phyloP scores from a whole-genome alignment of 2,113 vertebrate genomes.

The Marmota monax region DNA sequence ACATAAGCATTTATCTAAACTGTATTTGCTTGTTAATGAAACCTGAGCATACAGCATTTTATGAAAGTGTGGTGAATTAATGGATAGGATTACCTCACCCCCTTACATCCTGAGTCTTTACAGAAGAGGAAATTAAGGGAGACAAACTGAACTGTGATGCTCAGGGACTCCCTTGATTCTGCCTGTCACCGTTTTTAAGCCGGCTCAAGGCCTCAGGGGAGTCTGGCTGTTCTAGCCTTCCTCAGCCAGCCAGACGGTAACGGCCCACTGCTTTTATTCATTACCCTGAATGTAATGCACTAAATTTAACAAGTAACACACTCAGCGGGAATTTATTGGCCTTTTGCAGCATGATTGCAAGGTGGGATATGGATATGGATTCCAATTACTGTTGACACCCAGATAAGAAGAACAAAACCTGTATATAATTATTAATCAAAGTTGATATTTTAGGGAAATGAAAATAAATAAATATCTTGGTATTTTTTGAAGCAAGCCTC shows the following conservation, averaged over 20 bases:
- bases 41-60: slow-evolving; percentile 47
- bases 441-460: slow-evolving; percentile 78
- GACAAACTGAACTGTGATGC: slow-evolving; percentile 83
- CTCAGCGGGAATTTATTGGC: slow-evolving; percentile 90
- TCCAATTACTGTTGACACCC: slow-evolving; percentile 89
- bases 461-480: slow-evolving; percentile 72
- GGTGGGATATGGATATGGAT: slow-evolving; percentile 89
- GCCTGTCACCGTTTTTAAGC: slow-evolving; percentile 85
- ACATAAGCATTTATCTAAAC: slow-evolving; percentile 61
- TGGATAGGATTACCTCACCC: slow-evolving; percentile 76
- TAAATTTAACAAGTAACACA: slow-evolving; percentile 91
- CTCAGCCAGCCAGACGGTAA: slow-evolving; percentile 86
- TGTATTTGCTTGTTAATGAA: slow-evolving; percentile 77
- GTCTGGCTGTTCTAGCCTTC: slow-evolving; percentile 85
- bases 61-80: slow-evolving; percentile 72
- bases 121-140: slow-evolving; percentile 86
- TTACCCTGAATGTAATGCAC: slow-evolving; percentile 88
- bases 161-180: slow-evolving; percentile 85
- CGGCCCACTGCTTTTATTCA: slow-evolving; percentile 91
- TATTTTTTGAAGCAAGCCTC: slow-evolving; percentile 68
- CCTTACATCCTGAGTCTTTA: slow-evolving; percentile 76
- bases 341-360: slow-evolving; percentile 89
- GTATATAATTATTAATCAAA: slow-evolving; percentile 88
- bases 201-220: slow-evolving; percentile 83
- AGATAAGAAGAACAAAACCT: slow-evolving; percentile 88